A percentile compares a stretch with the other conserved stretches of the same genome.
These are phyloP conservation scores for Druon quercuslanigerum DNA, from an alignment of 1,140 invertebrate genomes.

Conservation along the genomic window DNA sequence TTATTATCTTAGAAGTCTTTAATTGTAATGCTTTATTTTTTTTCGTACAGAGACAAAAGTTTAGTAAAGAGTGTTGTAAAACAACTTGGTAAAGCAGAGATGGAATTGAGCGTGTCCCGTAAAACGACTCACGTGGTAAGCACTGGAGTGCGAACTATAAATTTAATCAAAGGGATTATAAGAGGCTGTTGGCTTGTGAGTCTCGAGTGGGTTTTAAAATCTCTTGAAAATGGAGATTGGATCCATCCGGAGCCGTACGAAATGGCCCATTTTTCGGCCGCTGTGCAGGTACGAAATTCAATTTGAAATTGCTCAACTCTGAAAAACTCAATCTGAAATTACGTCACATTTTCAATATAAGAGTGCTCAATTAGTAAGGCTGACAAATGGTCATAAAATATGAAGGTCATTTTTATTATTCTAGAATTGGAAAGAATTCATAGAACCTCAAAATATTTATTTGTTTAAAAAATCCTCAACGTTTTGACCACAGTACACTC, in stretches of 20 bases:
- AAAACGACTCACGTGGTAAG: slow-evolving; percentile 72
- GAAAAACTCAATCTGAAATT: background rate
- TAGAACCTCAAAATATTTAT: too few relatives aligned
- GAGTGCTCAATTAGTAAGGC: too few relatives aligned
- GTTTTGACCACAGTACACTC: too few relatives aligned
- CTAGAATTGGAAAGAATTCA: too few relatives aligned
- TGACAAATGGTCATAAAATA: too few relatives aligned
- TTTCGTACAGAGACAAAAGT: slow-evolving; percentile 63
- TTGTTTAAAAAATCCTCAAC: too few relatives aligned
- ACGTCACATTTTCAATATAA: too few relatives aligned
- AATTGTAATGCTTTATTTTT: slow-evolving; percentile 34
- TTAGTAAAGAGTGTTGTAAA: slow-evolving; percentile 62
- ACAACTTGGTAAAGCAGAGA: slow-evolving; percentile 58
- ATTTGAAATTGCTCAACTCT: background rate
- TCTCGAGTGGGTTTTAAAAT: slow-evolving; percentile 70
- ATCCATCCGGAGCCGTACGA: slow-evolving; percentile 66
- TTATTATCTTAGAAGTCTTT: background rate
- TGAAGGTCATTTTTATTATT: too few relatives aligned
- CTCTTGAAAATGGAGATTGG: slow-evolving; percentile 65
- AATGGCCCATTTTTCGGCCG: slow-evolving; percentile 69
- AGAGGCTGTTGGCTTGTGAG: slow-evolving; percentile 73
- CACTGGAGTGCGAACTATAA: slow-evolving; percentile 71
- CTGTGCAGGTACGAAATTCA: slow-evolving; percentile 60
- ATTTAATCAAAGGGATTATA: slow-evolving; percentile 72
- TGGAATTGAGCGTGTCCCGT: slow-evolving; percentile 63